A percentile compares a stretch with the other conserved stretches of the same genome.
These are phyloP conservation scores for Nyctibius grandis DNA, from an alignment of 2,797 vertebrate genomes.

Conservation along the genomic window DNA sequence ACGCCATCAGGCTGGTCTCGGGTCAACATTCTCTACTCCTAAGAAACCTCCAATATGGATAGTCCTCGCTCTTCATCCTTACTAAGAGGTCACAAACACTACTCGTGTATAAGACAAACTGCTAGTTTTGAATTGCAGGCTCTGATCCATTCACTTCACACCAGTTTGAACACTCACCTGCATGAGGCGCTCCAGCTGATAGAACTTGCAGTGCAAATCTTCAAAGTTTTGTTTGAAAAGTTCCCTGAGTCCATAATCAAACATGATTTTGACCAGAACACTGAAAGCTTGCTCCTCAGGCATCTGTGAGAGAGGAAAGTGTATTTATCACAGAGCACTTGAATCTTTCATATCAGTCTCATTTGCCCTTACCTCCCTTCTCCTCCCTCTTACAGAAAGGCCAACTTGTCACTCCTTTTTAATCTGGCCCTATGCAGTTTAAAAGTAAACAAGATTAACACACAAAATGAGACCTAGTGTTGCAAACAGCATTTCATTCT, in stretches of 20 bases:
- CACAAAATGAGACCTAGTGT: background rate
- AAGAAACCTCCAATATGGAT: background rate
- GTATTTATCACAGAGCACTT: background rate
- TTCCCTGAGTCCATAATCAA: conserved; percentile 98
- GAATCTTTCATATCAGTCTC: background rate
- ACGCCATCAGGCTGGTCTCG: rapidly evolving
- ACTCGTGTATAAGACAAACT: rapidly evolving
- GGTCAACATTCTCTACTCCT: background rate
- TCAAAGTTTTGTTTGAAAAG: conserved; percentile 99
- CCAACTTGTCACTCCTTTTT: background rate
- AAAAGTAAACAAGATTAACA: background rate
- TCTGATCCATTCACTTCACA: rapidly evolving
- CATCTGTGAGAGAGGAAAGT: conserved; percentile 81
- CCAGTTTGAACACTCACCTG: conserved; percentile 76
- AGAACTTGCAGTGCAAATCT: conserved; percentile 99
- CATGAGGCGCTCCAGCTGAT: conserved; percentile 97
- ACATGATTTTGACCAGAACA: conserved; percentile 99
- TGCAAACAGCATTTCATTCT: background rate
- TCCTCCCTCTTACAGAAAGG: background rate
- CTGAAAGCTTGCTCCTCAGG: conserved; percentile 99
- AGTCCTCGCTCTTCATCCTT: background rate
- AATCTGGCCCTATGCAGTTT: background rate
- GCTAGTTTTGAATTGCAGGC: background rate
- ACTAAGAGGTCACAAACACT: background rate
- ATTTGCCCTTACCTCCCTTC: background rate